Conservation (phyloP, 2,888 invertebrate genomes). For the Xanthostigma xanthostigma region DNA sequence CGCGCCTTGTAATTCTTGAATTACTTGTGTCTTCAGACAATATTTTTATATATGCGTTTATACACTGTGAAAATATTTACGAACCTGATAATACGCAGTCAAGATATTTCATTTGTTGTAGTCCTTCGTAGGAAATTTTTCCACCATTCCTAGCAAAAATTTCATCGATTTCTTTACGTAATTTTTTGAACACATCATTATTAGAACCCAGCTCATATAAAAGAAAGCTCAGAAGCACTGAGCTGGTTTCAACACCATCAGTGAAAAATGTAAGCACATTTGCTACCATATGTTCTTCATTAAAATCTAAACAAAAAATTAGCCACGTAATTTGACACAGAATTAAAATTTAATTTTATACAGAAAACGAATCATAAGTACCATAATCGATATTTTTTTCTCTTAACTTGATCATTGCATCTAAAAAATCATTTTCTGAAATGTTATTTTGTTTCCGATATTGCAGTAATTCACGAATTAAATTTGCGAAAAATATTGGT, state of each 20-base stretch:
- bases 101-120: constrained; percentile 28
- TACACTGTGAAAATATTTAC: too few relatives aligned
- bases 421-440: neutral
- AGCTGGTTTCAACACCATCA: constrained; percentile 29
- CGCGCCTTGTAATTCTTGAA: too few relatives aligned
- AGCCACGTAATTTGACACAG: too few relatives aligned
- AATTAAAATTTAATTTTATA: too few relatives aligned
- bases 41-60: too few relatives aligned
- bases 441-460: constrained; percentile 7
- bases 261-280: constrained; percentile 26
- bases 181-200: constrained; percentile 22
- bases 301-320: neutral
- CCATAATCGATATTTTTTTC: neutral
- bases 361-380: neutral
- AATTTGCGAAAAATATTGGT: neutral
- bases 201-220: constrained; percentile 24
- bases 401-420: neutral
- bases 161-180: constrained; percentile 22
- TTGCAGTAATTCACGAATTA: neutral
- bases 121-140: constrained; percentile 22
- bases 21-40: too few relatives aligned
- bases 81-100: constrained; percentile 22
- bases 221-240: constrained; percentile 21
- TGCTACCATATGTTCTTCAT: constrained; percentile 16
- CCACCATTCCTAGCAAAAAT: constrained; percentile 18